Evolutionary conservation across 1,140 invertebrate genomes (phyloP), one percentile per base, ranked within the genome.

Genomic region (Drosophila mauritiana): DNA sequence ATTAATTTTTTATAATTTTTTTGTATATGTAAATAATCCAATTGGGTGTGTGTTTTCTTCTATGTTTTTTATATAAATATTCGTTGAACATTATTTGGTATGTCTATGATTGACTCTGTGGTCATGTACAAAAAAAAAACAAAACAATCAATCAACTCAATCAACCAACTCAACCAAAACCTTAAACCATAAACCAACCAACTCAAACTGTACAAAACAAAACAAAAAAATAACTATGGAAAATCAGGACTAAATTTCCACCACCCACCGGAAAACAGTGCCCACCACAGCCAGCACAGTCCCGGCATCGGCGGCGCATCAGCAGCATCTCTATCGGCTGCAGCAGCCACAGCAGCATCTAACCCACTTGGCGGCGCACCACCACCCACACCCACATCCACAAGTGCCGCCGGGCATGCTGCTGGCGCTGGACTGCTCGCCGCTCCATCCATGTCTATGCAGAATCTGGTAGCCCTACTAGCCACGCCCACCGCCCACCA

Each of bases 381-480:
- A 84, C 25, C 72, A 58, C 55, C 73, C 62, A 51, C 67, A 53
- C 53, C 68, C 62, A 51, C 67, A 57, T 22, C 69, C 68, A 13
- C 78, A 74, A 53, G 64, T 74, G 72, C 84, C 84, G 42, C 84
- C 84, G 80, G 84, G 84, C 84, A 85, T 89, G 76, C 73, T 91
- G 46, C 83, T 89, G 70, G 76, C 91, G 46, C 80, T 90, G 93
- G 94, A 91, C 91, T 94, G 92, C 80, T 94, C 90, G 36, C 95
- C 67, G 92, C 96, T 91, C 95, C 95, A 83, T 96, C 96, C 46
- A 96, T 98, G 93, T 97, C 96, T 83, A 95, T 98, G 93, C 97
- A 98, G 93, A 98, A 98, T 93, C 93, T 98, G 83, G 96, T 97
- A 77, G 97, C 97, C 48, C 93, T 98, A 78, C 55, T 85, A 20